phyloP scores from a whole-genome alignment of 1,140 invertebrate genomes.

The Eueides isabella region DNA sequence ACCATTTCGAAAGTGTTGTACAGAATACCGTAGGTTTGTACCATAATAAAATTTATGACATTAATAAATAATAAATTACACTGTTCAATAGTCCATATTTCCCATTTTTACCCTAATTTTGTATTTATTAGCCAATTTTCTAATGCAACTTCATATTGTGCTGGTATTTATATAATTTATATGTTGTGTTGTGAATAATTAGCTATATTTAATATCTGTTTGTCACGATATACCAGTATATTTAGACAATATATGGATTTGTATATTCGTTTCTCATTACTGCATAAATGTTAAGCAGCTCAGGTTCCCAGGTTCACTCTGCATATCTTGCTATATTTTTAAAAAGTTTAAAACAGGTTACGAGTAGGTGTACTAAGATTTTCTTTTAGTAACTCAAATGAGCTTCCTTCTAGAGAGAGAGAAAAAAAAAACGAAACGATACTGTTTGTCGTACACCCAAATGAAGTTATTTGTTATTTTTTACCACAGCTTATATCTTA shows the following conservation, averaged over 20 bases:
- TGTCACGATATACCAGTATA: background rate
- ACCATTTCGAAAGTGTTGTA: slow-evolving; percentile 56
- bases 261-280: too few relatives aligned
- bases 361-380: too few relatives aligned
- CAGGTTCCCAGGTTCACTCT: too few relatives aligned
- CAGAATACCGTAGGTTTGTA: slow-evolving; percentile 50
- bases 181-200: background rate
- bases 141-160: background rate
- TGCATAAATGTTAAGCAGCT: too few relatives aligned
- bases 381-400: too few relatives aligned
- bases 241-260: background rate
- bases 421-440: too few relatives aligned
- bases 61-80: background rate
- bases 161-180: background rate
- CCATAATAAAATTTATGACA: background rate
- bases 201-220: background rate
- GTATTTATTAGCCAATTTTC: background rate
- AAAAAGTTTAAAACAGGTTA: too few relatives aligned
- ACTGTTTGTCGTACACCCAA: too few relatives aligned
- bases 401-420: too few relatives aligned
- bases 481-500: too few relatives aligned
- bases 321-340: too few relatives aligned
- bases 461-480: too few relatives aligned
- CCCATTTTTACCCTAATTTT: background rate
- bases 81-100: background rate